A percentile compares a stretch with the other conserved stretches of the same genome.
phyloP scores from a whole-genome alignment of 2,113 vertebrate species.

The Copsychus sechellarum region DNA sequence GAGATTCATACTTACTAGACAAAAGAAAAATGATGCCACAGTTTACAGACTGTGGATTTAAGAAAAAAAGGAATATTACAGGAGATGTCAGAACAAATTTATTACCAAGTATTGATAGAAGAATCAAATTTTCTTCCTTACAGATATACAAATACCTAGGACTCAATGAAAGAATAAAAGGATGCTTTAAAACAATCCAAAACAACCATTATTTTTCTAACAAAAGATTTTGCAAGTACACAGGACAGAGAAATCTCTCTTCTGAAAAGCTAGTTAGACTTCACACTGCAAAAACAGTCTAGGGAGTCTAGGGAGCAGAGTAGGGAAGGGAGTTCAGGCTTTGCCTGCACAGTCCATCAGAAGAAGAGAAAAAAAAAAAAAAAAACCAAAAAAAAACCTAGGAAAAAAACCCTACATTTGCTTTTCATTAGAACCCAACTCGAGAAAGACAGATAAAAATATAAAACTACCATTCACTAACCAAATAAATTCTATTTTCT shows the following conservation, averaged over 20 bases:
- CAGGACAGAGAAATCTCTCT: neutral
- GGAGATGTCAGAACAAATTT: neutral
- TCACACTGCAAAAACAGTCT: neutral
- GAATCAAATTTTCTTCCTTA: neutral
- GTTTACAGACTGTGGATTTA: neutral
- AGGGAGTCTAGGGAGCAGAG: neutral
- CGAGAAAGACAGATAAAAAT: neutral
- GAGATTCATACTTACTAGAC: neutral
- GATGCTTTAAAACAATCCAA: neutral
- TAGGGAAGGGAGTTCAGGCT: neutral
- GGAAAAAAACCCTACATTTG: neutral
- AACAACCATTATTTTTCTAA: neutral
- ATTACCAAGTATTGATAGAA: neutral
- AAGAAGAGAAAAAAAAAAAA: too few relatives aligned
- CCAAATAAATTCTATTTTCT: neutral
- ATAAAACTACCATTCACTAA: neutral
- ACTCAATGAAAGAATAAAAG: neutral
- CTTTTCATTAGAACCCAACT: neutral
- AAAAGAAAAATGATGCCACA: neutral
- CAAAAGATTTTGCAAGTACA: neutral
- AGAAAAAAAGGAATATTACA: neutral
- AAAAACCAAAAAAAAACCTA: too few relatives aligned
- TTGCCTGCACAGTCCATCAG: neutral
- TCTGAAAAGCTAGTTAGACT: neutral
- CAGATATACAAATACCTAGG: neutral